phyloP scores from a whole-genome alignment of 2,113 vertebrate genomes.

The Muscicapa adusta region DNA sequence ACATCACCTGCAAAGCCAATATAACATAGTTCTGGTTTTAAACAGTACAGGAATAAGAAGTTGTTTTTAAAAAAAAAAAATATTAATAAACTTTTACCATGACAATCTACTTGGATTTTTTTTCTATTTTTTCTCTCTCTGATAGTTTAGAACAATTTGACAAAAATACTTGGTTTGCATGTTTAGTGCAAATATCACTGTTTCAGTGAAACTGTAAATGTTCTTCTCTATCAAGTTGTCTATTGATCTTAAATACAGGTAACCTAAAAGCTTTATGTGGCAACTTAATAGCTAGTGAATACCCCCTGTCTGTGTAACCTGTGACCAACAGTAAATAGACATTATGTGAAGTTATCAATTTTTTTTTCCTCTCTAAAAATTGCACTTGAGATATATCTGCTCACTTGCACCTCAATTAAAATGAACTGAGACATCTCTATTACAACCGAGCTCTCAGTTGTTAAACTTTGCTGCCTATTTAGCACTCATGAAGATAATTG shows the following conservation, averaged over 20 bases:
- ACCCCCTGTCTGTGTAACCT: background rate
- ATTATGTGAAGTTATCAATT: background rate
- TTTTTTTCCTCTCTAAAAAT: background rate
- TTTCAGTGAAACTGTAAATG: background rate
- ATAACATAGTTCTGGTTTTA: background rate
- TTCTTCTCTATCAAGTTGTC: background rate
- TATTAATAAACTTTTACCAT: background rate
- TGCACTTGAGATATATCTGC: background rate
- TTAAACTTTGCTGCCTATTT: background rate
- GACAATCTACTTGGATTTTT: background rate
- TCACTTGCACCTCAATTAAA: background rate
- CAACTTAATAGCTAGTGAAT: background rate
- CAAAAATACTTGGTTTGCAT: background rate
- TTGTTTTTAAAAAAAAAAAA: background rate
- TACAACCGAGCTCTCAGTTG: background rate
- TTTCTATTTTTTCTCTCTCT: accelerated
- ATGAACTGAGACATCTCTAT: background rate
- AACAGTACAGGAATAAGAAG: background rate
- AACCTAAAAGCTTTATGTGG: background rate
- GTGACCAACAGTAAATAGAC: background rate
- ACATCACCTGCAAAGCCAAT: background rate
- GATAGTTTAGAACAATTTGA: background rate
- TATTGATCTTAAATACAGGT: background rate
- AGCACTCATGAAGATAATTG: background rate
- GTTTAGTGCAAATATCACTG: background rate